Conservation (phyloP, 2,113 vertebrate species). For the Ameiurus melas region DNA sequence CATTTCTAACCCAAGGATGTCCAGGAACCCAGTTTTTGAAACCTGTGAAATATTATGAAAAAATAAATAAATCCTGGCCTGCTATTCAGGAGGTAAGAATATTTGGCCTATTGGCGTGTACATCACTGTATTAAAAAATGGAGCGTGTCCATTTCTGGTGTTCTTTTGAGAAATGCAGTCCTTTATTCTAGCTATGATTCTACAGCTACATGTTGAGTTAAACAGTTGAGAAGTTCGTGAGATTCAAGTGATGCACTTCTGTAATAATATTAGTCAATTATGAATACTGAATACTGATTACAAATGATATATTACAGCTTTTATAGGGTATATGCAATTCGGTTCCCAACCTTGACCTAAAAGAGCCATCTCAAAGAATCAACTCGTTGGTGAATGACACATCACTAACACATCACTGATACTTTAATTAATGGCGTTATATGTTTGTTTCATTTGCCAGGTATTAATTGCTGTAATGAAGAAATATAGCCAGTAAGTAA, state of each 20-base stretch:
- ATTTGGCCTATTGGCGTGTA: not conserved
- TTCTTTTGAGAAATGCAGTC: not conserved
- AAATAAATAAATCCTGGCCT: too few relatives aligned
- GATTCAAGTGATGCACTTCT: not conserved
- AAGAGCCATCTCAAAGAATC: not conserved
- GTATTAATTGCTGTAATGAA: not conserved
- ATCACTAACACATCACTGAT: too few relatives aligned
- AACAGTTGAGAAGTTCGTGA: not conserved
- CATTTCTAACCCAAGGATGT: not conserved
- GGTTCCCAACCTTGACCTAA: not conserved
- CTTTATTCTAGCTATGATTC: not conserved
- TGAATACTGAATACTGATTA: not conserved
- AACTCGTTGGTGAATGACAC: not conserved
- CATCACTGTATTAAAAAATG: not conserved
- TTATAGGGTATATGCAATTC: not conserved
- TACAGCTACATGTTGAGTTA: not conserved
- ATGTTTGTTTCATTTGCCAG: too few relatives aligned
- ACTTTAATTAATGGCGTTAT: too few relatives aligned
- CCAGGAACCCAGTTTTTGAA: not conserved
- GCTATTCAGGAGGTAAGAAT: not conserved
- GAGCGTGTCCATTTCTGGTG: not conserved
- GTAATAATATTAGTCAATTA: not conserved
- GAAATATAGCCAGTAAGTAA: not conserved
- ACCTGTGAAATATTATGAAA: not conserved
- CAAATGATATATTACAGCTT: not conserved